phyloP scores from a whole-genome alignment of 2,888 invertebrate genomes.

The Odontocerum albicorne region DNA sequence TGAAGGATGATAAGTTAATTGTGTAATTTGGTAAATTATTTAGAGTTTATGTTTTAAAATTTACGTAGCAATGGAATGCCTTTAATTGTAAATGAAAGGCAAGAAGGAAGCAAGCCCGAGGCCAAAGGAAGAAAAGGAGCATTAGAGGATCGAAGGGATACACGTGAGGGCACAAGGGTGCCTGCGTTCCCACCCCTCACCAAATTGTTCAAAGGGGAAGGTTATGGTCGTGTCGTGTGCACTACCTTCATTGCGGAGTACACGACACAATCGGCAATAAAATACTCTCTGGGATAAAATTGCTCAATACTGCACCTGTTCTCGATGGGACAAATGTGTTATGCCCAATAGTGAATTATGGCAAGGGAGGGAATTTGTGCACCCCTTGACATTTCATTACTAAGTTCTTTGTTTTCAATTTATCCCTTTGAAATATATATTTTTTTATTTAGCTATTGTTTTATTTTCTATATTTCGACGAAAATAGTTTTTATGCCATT shows the following conservation, averaged over 20 bases:
- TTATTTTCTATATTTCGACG: no score
- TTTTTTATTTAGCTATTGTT: no score
- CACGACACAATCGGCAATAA: neutral
- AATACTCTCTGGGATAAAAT: neutral
- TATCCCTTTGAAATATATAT: no score
- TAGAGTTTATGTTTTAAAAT: no score
- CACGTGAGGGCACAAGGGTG: slow-evolving; percentile 6
- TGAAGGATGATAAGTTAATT: neutral
- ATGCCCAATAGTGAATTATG: no score
- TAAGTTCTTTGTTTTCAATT: no score
- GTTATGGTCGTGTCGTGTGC: slow-evolving; percentile 16
- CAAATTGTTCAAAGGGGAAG: slow-evolving; percentile 10
- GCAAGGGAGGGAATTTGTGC: no score
- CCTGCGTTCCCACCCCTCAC: neutral
- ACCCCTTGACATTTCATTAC: no score
- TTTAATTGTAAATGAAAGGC: neutral
- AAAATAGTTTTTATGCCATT: no score
- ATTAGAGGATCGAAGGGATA: slow-evolving; percentile 7
- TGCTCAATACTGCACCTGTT: slow-evolving; percentile 2
- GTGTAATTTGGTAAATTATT: no score
- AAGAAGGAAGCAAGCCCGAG: slow-evolving; percentile 11
- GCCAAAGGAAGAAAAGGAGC: slow-evolving; percentile 13
- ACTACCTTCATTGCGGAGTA: neutral
- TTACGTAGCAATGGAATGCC: neutral
- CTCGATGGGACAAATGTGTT: no score